Conservation (phyloP, 2,797 vertebrate species). For the Benthosema pterotum region DNA sequence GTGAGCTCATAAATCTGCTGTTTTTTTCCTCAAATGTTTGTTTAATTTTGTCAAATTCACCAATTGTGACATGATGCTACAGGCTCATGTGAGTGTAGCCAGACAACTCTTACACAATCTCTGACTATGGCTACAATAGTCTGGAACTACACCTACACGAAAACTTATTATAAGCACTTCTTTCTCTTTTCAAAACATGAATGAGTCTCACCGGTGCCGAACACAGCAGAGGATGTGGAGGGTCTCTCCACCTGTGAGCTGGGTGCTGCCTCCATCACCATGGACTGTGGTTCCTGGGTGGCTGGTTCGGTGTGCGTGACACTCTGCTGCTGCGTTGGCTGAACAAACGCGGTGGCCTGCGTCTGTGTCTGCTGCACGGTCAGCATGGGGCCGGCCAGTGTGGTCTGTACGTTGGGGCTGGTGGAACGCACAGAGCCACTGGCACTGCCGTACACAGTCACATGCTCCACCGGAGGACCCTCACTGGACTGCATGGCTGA, state of each 20-base stretch:
- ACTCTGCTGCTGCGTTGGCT: constrained; percentile 96
- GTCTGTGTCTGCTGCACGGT: constrained; percentile 88
- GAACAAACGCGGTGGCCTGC: constrained; percentile 95
- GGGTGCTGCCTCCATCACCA: constrained; percentile 88
- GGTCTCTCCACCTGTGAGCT: constrained; percentile 92
- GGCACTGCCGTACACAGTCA: constrained; percentile 92
- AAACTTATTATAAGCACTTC: too few relatives aligned
- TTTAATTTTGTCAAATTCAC: too few relatives aligned
- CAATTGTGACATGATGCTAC: too few relatives aligned
- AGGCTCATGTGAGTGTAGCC: too few relatives aligned
- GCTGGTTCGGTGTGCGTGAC: constrained; percentile 86
- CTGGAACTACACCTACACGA: too few relatives aligned
- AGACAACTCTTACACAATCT: too few relatives aligned
- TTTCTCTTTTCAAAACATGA: too few relatives aligned
- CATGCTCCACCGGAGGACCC: constrained; percentile 89
- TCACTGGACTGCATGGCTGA: constrained; percentile 91
- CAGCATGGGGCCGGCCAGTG: constrained; percentile 87
- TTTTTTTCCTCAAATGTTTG: too few relatives aligned
- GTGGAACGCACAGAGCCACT: constrained; percentile 97
- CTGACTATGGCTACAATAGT: too few relatives aligned
- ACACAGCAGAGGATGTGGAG: constrained; percentile 90
- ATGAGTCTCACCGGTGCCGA: constrained; percentile 86
- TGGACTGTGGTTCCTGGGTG: constrained; percentile 84
- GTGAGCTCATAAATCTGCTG: too few relatives aligned
- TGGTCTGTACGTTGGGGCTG: constrained; percentile 94